A percentile compares a stretch with the other conserved stretches of the same genome.
Evolutionary conservation across 2,888 invertebrate species (phyloP).

Genomic region (Phania funesta): DNA sequence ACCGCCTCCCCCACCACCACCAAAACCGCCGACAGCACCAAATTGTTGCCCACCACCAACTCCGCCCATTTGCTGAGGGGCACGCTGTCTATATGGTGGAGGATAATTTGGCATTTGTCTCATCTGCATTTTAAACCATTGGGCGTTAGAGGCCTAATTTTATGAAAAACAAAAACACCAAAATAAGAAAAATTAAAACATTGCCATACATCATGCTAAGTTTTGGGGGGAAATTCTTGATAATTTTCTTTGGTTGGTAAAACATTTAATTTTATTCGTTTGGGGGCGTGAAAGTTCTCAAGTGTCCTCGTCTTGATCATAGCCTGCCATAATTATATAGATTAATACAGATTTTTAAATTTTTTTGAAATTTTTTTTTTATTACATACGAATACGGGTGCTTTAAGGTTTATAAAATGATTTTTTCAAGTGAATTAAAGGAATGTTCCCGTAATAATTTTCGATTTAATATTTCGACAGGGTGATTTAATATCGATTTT

Average conservation of each 20-base stretch:
- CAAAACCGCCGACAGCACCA: slow-evolving; percentile 73
- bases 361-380: neutral
- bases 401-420: no score
- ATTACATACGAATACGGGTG: no score
- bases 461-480: no score
- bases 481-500: no score
- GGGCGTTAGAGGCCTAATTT: slow-evolving; percentile 75
- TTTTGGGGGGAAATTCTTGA: no score
- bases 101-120: slow-evolving; percentile 81
- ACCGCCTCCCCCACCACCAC: slow-evolving; percentile 76
- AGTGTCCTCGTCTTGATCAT: no score
- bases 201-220: neutral
- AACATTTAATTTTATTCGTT: no score
- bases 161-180: slow-evolving; percentile 14
- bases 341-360: neutral
- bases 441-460: no score
- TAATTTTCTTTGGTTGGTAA: no score
- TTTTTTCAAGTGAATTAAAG: no score
- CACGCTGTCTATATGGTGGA: slow-evolving; percentile 79
- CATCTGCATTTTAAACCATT: slow-evolving; percentile 81
- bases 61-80: slow-evolving; percentile 79
- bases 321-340: no score
- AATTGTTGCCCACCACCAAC: slow-evolving; percentile 74
- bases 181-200: neutral
- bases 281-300: no score